These are phyloP conservation scores for Microcebus jonahi DNA, from an alignment of 2,113 vertebrate genomes.

Conservation along the genomic window DNA sequence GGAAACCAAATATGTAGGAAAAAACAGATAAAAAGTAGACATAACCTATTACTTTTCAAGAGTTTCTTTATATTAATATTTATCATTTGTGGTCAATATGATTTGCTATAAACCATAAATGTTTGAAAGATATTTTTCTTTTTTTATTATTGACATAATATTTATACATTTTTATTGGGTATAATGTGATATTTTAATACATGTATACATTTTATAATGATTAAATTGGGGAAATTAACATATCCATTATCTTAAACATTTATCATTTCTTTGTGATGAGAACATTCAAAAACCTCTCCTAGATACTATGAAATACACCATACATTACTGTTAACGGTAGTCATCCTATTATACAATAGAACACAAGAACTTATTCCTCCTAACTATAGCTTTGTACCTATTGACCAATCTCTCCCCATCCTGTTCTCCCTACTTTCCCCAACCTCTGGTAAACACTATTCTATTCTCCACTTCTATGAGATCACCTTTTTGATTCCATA, in stretches of 20 bases:
- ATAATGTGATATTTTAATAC: not conserved
- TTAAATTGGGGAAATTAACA: not conserved
- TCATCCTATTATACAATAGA: not conserved
- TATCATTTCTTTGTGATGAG: not conserved
- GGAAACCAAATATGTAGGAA: not conserved
- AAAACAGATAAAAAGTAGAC: not conserved
- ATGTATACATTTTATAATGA: not conserved
- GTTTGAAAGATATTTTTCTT: not conserved
- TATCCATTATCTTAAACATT: not conserved
- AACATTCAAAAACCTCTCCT: not conserved
- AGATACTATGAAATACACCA: not conserved
- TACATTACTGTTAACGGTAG: not conserved
- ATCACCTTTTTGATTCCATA: not conserved
- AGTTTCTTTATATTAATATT: not conserved
- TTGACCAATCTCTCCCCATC: not conserved
- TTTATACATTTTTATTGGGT: not conserved
- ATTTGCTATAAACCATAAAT: not conserved
- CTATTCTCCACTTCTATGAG: not conserved
- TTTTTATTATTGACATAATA: not conserved
- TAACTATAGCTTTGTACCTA: not conserved
- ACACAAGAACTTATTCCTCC: not conserved
- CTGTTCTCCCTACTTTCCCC: not conserved
- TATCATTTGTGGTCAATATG: not conserved
- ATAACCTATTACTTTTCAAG: not conserved
- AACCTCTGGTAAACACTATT: not conserved